Conservation (phyloP, 2,113 vertebrate species). For the Suncus etruscus region DNA sequence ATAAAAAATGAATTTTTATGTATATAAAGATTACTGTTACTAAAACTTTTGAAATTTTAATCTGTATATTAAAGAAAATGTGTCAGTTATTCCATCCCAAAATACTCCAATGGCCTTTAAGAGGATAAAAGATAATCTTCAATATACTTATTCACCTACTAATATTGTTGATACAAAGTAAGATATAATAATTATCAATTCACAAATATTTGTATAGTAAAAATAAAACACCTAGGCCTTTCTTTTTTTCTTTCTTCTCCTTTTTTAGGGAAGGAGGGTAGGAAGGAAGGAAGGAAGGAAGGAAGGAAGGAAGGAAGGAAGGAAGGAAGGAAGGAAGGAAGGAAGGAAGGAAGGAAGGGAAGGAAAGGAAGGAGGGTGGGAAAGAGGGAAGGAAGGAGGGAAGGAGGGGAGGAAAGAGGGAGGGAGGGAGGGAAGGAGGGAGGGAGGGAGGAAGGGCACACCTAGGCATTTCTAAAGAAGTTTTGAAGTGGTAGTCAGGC, state of each 20-base stretch:
- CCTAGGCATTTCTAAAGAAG: conserved; percentile 7
- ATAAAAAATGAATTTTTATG: conserved; percentile 18
- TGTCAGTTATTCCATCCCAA: background rate
- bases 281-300: too few species aligned
- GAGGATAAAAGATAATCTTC: background rate
- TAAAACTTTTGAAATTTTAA: background rate
- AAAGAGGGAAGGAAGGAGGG: too few species aligned
- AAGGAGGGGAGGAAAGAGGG: too few species aligned
- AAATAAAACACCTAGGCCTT: background rate
- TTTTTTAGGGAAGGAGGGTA: too few species aligned
- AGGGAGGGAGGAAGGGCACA: background rate
- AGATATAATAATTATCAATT: background rate
- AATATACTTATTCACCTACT: background rate
- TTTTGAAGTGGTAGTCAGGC: background rate
- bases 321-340: too few species aligned
- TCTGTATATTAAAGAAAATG: conserved; percentile 22
- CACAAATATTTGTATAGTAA: background rate
- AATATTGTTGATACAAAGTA: background rate
- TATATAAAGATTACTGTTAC: background rate
- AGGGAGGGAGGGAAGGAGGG: too few species aligned
- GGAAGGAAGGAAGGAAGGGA: too few species aligned
- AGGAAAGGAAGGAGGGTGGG: too few species aligned
- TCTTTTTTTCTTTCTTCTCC: too few species aligned
- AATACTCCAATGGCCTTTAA: background rate
- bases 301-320: too few species aligned